A percentile compares a stretch with the other conserved stretches of the same genome.
Evolutionary conservation across 2,888 invertebrate genomes (phyloP).

Genomic region (Caradrina clavipalpis): DNA sequence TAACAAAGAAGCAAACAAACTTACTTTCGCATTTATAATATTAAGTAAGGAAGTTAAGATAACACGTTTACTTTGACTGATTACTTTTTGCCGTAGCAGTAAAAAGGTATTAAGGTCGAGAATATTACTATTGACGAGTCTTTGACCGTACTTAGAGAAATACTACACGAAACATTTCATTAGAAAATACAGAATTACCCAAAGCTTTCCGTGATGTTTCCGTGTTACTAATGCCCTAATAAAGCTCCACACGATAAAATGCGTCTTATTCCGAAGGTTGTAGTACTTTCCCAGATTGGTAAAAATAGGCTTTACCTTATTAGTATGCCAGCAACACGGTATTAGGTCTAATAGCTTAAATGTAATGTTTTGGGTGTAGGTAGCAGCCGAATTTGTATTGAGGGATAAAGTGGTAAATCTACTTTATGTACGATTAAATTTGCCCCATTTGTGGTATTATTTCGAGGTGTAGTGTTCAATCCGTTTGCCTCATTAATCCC

Average conservation of each 20-base stretch:
- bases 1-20: too few species aligned
- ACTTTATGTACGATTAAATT: slow-evolving; percentile 29
- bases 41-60: too few species aligned
- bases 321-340: slow-evolving; percentile 56
- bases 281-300: slow-evolving; percentile 51
- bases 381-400: slow-evolving; percentile 42
- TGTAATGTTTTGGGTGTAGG: slow-evolving; percentile 35
- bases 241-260: slow-evolving; percentile 32
- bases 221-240: slow-evolving; percentile 26
- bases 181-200: slow-evolving; percentile 8
- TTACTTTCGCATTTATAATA: too few species aligned
- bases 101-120: background rate
- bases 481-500: slow-evolving; percentile 17
- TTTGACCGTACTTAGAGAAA: background rate
- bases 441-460: slow-evolving; percentile 40
- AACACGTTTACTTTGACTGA: too few species aligned
- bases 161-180: slow-evolving; percentile 7
- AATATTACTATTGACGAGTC: too few species aligned
- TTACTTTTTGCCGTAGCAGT: background rate
- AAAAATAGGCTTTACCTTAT: slow-evolving; percentile 55
- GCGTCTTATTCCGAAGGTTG: slow-evolving; percentile 38
- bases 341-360: slow-evolving; percentile 53
- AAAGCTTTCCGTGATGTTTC: slow-evolving; percentile 27
- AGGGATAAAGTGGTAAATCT: slow-evolving; percentile 40
- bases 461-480: slow-evolving; percentile 9